Percentiles rank a stretch among this genome's conserved stretches.
These are phyloP conservation scores for Sebastes vulpes DNA, from an alignment of 2,797 vertebrate genomes.

Conservation along the genomic window DNA sequence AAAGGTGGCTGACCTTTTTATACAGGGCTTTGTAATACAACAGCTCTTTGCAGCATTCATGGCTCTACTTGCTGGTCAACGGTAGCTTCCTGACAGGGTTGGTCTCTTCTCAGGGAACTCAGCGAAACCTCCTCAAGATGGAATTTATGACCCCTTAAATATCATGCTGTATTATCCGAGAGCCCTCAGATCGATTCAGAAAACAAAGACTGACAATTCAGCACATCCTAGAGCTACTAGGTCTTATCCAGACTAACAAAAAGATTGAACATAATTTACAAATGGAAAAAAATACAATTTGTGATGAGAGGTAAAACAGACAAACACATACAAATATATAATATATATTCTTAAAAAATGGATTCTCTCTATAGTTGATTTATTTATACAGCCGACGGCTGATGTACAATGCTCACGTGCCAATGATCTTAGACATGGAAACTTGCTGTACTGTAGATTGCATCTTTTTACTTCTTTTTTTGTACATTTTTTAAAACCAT, in stretches of 20 bases:
- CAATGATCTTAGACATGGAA: slow-evolving; percentile 83
- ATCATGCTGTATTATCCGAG: slow-evolving; percentile 65
- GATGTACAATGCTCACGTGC: slow-evolving; percentile 84
- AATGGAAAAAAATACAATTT: slow-evolving; percentile 77
- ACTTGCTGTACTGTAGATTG: slow-evolving; percentile 74
- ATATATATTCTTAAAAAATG: slow-evolving; percentile 91
- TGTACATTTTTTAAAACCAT: slow-evolving; percentile 71
- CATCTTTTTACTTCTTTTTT: slow-evolving; percentile 74
- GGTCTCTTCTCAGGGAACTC: slow-evolving; percentile 39
- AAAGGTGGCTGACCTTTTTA: slow-evolving; percentile 51
- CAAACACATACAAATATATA: slow-evolving; percentile 91
- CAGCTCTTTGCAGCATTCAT: slow-evolving; percentile 65
- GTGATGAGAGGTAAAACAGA: slow-evolving; percentile 85
- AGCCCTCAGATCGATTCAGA: slow-evolving; percentile 68
- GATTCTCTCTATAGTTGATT: slow-evolving; percentile 89
- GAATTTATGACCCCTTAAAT: slow-evolving; percentile 64
- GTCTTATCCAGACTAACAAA: slow-evolving; percentile 77
- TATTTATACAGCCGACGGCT: slow-evolving; percentile 85
- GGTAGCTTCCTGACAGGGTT: slow-evolving; percentile 37
- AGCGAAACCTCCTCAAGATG: slow-evolving; percentile 54
- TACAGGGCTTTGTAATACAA: slow-evolving; percentile 47
- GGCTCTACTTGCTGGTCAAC: slow-evolving; percentile 65
- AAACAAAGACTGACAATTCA: slow-evolving; percentile 63
- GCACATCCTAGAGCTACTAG: slow-evolving; percentile 83
- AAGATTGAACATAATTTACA: slow-evolving; percentile 88